A percentile compares a stretch with the other conserved stretches of the same genome.
phyloP scores from a whole-genome alignment of 2,113 vertebrate genomes.

The Arothron firmamentum region DNA sequence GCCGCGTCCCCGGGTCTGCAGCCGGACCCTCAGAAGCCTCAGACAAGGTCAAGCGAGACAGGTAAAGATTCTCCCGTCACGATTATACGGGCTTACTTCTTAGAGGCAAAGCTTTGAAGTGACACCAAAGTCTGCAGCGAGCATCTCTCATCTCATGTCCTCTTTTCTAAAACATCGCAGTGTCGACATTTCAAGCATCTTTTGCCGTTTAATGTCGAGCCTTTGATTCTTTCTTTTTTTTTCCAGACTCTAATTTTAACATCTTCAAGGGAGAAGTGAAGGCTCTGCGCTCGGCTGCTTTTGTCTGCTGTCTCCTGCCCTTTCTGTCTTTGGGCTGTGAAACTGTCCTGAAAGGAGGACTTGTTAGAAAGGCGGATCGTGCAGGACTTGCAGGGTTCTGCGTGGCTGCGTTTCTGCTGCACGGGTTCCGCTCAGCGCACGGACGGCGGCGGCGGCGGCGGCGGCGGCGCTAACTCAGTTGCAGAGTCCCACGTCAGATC shows the following conservation, averaged over 20 bases:
- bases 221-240: slow-evolving; percentile 76
- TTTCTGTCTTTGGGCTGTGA: slow-evolving; percentile 59
- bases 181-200: slow-evolving; percentile 73
- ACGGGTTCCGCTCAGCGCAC: too few species aligned
- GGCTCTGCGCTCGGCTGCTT: slow-evolving; percentile 67
- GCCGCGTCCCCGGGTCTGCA: slow-evolving; percentile 40
- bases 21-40: slow-evolving; percentile 52
- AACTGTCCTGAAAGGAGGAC: slow-evolving; percentile 61
- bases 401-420: too few species aligned
- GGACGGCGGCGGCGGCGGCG: too few species aligned
- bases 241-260: slow-evolving; percentile 75
- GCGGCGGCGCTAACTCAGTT: too few species aligned
- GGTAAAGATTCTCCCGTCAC: slow-evolving; percentile 64
- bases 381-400: slow-evolving; percentile 29
- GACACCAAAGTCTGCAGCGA: slow-evolving; percentile 73
- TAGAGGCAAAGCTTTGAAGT: slow-evolving; percentile 72
- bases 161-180: slow-evolving; percentile 69
- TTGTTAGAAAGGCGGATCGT: slow-evolving; percentile 67
- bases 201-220: slow-evolving; percentile 68
- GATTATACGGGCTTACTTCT: slow-evolving; percentile 69
- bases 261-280: slow-evolving; percentile 73
- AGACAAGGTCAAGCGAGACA: slow-evolving; percentile 59
- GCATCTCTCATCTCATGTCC: slow-evolving; percentile 71
- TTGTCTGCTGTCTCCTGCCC: slow-evolving; percentile 71
- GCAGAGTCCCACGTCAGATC: too few species aligned